Base-by-base conservation (phyloP, 2,888 invertebrate genomes). In the Galerucella calmariensis region DNA sequence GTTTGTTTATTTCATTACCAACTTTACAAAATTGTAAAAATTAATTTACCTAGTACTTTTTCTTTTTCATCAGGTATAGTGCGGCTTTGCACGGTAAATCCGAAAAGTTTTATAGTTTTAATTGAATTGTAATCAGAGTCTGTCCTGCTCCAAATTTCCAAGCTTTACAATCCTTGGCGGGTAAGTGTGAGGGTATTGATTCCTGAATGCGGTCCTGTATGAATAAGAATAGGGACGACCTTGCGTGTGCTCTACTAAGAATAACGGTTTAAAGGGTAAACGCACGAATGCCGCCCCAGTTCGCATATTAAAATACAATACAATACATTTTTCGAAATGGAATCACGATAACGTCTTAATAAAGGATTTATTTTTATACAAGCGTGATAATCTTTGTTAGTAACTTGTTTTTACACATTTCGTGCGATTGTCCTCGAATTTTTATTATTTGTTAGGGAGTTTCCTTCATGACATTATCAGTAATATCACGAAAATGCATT, bases 191-290 rank as follows among this genome's bases (percentile, higher is more conserved):
- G 27, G 2, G 27, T 27, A 27, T 27, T 27, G 2, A 27, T 3
- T 27, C 3, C 3, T 27, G 3, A 78, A 79, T 48, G 14, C 48
- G 4, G 14, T 48, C 14, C 48, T 35, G 35, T 35, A 67, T 63
- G 71, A 63, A 71, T 67, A 41, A 24, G 53, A 56, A 67, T 44
- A 62, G 62, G 48, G 53, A 75, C 77, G 75, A 79, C 74, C 75
- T 79, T 79, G 79, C 77, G 77, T 77, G 77, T 72, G 46, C 70
- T 75, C 12, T 14, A 48, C 48, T 48, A 48, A 48, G 48, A 48
- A 48, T 48, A 48, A 48, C 48, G 48, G 10, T 48, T 9, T 48
- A 48, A 48, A 48, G 48, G 48, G 12, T 48, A 48, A 48, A 48
- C 48, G 48, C 48, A 48, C 48, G 48, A 48, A 48, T 48, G 48